Percentiles rank a stretch among this genome's conserved stretches.
phyloP scores from a whole-genome alignment of 2,888 invertebrate species.

The Drosophila anomalipes region DNA sequence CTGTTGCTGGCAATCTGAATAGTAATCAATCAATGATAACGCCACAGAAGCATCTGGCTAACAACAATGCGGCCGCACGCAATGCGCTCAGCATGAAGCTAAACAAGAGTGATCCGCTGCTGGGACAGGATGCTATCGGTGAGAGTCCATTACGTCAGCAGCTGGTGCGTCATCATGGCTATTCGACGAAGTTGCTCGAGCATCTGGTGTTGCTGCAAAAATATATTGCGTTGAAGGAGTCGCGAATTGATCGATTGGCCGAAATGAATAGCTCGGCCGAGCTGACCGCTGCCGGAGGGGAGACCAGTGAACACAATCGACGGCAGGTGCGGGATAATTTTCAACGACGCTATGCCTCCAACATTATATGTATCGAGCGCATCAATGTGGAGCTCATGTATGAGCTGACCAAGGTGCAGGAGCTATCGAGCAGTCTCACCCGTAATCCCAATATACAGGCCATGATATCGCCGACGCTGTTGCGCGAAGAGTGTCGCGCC shows the following conservation, averaged over 20 bases:
- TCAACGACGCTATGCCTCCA: conserved; percentile 94
- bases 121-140: conserved; percentile 86
- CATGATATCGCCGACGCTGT: conserved; percentile 94
- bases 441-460: conserved; percentile 94
- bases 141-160: conserved; percentile 86
- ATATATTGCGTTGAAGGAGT: conserved; percentile 92
- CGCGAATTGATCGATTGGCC: conserved; percentile 91
- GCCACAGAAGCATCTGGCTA: conserved; percentile 82
- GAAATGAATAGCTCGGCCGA: conserved; percentile 97
- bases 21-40: conserved; percentile 15
- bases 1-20: conserved; percentile 24
- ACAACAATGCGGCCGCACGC: conserved; percentile 85
- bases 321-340: conserved; percentile 89
- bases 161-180: conserved; percentile 89
- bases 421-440: conserved; percentile 93
- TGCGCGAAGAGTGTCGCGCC: conserved; percentile 94
- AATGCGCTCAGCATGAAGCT: conserved; percentile 78
- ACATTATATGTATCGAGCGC: conserved; percentile 95
- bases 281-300: conserved; percentile 86
- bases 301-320: conserved; percentile 41
- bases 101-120: conserved; percentile 90
- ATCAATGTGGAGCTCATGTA: conserved; percentile 95
- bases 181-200: conserved; percentile 93
- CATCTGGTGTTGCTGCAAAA: conserved; percentile 94
- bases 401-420: conserved; percentile 93